Evolutionary conservation across 2,113 vertebrate genomes (phyloP).

Genomic region (Podiceps cristatus): DNA sequence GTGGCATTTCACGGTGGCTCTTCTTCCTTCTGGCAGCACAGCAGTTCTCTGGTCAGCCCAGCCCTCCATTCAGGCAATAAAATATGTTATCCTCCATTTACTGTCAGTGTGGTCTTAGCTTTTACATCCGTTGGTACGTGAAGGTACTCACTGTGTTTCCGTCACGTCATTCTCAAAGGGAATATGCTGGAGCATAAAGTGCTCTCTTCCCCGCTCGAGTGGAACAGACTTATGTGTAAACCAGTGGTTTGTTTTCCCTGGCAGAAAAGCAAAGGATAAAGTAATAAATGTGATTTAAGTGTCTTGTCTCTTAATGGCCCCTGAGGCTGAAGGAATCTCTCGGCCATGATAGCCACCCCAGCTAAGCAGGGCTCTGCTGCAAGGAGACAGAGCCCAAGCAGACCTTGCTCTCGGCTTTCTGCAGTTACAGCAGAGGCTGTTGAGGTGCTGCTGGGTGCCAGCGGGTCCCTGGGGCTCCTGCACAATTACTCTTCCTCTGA

Average conservation of each 20-base stretch:
- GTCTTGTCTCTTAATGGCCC: background rate
- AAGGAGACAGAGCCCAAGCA: rapidly evolving
- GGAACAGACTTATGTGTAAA: background rate
- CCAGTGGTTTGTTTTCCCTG: background rate
- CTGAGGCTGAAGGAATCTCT: background rate
- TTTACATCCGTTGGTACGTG: background rate
- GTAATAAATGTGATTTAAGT: background rate
- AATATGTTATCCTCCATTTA: background rate
- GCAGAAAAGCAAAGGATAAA: background rate
- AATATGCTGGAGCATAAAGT: background rate
- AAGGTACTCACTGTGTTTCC: background rate
- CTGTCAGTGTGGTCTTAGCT: background rate
- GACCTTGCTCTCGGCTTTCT: background rate
- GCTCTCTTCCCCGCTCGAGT: background rate
- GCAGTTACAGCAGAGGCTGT: background rate
- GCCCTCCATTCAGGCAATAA: background rate
- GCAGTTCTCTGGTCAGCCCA: background rate
- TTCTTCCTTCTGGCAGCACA: background rate
- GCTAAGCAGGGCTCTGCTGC: background rate
- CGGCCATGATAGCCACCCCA: background rate
- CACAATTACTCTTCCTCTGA: background rate
- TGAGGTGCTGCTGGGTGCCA: background rate
- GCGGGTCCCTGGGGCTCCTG: background rate
- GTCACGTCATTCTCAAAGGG: background rate
- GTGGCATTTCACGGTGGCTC: rapidly evolving